These are phyloP conservation scores for Pandemis cinnamomeana DNA, from an alignment of 2,888 invertebrate genomes.

Conservation along the genomic window DNA sequence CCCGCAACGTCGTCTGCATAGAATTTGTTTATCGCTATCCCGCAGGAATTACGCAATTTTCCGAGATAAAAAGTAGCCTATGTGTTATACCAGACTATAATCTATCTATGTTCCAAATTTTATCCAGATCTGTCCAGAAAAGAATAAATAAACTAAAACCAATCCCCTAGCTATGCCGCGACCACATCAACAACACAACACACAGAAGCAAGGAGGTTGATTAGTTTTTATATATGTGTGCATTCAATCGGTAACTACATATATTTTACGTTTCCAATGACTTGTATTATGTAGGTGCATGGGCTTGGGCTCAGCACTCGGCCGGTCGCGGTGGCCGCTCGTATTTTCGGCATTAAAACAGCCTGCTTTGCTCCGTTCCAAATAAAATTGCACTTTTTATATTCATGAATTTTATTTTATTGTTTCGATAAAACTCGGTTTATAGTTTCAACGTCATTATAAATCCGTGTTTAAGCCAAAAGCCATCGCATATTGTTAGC, in stretches of 20 bases:
- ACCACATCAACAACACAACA: too few relatives aligned
- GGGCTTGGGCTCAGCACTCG: constrained; percentile 42
- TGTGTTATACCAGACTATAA: too few relatives aligned
- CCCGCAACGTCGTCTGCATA: too few relatives aligned
- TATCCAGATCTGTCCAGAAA: too few relatives aligned
- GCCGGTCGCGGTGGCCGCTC: constrained; percentile 49
- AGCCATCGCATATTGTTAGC: constrained; percentile 9
- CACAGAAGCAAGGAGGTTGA: not conserved
- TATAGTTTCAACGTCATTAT: constrained; percentile 43
- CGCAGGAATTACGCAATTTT: too few relatives aligned
- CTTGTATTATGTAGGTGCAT: constrained; percentile 40
- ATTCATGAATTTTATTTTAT: constrained; percentile 62
- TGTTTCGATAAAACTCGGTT: constrained; percentile 61
- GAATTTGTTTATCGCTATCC: too few relatives aligned
- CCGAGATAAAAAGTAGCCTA: too few relatives aligned
- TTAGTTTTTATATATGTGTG: not conserved
- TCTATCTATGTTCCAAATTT: too few relatives aligned
- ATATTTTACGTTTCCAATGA: constrained; percentile 53
- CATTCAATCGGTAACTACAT: not conserved
- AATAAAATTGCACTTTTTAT: constrained; percentile 65
- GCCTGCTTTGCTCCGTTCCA: constrained; percentile 59
- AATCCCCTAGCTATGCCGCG: too few relatives aligned
- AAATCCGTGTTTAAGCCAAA: constrained; percentile 21
- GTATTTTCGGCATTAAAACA: constrained; percentile 62
- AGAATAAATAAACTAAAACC: too few relatives aligned